phyloP scores from a whole-genome alignment of 2,797 vertebrate genomes.

The Prionace glauca region DNA sequence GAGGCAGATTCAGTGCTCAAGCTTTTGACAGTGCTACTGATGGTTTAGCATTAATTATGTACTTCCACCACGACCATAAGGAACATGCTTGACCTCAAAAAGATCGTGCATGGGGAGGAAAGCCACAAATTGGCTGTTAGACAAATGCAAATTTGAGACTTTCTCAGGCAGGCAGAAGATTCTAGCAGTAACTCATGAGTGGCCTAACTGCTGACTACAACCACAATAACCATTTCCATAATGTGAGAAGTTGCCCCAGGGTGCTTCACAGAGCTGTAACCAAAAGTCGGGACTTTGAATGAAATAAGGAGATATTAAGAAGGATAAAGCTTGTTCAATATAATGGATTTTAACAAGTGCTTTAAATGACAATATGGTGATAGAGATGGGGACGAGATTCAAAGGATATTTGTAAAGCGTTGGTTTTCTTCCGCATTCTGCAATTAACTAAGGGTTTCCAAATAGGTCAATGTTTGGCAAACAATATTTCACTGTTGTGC shows the following conservation, averaged over 20 bases:
- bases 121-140: not conserved
- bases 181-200: not conserved
- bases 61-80: not conserved
- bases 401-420: not conserved
- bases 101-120: not conserved
- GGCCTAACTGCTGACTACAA: not conserved
- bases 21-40: not conserved
- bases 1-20: not conserved
- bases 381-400: not conserved
- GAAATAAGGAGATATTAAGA: not conserved
- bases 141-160: not conserved
- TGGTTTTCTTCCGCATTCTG: not conserved
- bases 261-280: not conserved
- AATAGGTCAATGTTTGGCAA: not conserved
- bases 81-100: not conserved
- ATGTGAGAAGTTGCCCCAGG: not conserved
- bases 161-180: not conserved
- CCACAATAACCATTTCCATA: not conserved
- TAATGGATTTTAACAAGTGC: no score
- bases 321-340: no score
- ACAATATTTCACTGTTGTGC: constrained; percentile 1
- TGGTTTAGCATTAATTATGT: not conserved
- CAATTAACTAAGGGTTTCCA: not conserved
- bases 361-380: no score
- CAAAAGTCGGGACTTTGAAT: not conserved